Conservation (phyloP, 2,797 vertebrate genomes). For the Pempheris klunzingeri region DNA sequence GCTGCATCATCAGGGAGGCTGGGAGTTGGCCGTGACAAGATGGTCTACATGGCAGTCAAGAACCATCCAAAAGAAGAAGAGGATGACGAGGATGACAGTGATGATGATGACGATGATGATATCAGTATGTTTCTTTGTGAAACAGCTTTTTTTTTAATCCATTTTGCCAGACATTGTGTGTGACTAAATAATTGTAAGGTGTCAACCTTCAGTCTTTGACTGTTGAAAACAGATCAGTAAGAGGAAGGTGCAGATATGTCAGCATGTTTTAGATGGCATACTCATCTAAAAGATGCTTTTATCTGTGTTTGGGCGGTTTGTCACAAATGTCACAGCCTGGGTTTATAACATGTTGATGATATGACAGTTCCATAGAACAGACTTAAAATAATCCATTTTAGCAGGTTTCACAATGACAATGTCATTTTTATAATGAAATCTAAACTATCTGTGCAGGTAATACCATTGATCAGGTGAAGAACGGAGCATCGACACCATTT, state of each 20-base stretch:
- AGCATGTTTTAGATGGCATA: not conserved
- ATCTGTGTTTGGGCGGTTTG: not conserved
- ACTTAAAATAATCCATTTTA: not conserved
- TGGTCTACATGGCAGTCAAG: constrained; percentile 99
- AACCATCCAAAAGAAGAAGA: constrained; percentile 92
- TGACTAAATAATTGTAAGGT: not conserved
- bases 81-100: constrained; percentile 76
- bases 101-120: constrained; percentile 80
- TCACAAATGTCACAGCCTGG: not conserved
- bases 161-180: constrained; percentile 7
- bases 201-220: not conserved
- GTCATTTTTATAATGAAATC: not conserved
- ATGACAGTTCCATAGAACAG: not conserved
- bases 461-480: constrained; percentile 94
- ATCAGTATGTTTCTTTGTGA: constrained; percentile 88
- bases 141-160: not conserved
- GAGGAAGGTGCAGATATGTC: not conserved
- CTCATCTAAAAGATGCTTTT: not conserved
- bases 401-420: not conserved
- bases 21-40: constrained; percentile 94
- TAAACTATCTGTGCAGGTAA: constrained; percentile 86
- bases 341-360: not conserved
- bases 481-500: constrained; percentile 91
- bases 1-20: constrained; percentile 90
- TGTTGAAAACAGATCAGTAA: constrained; percentile 13